Evolutionary conservation across 2,113 vertebrate genomes (phyloP), one percentile per base, ranked within the genome.

Genomic region (Chaetops frenatus): DNA sequence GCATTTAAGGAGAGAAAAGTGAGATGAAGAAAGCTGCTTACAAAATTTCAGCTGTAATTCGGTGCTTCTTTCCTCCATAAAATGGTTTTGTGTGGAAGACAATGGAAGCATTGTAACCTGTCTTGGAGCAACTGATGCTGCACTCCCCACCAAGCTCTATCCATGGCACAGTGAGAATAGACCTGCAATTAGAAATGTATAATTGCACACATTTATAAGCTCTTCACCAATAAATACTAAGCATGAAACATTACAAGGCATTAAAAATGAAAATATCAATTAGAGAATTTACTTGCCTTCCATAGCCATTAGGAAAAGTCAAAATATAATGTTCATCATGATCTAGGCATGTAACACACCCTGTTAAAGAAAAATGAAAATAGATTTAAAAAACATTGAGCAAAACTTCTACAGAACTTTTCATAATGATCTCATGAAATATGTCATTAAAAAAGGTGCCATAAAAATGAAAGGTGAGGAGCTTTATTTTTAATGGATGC

Each of bases 51-150:
- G 99, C 99, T 9, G 99, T 99, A 97, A 99, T 95, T 96, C 99
- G 98, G 98, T 99, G 99, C 97, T 99, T 99, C 98, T 99, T 99
- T 91, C 99, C 99, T 42, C 99, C 99, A 11, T 99, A 99, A 97
- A 99, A 99, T 19, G 99, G 99, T 97, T 99, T 99, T 44, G 99
- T 99, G 98, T 99, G 99, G 98, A 99, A 99, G 94, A 98, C 95
- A 7, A 99, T 99, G 96, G 96, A 99, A 67, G 99, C 98, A 3
- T 98, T 99, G 96, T 99, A 99, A 94, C 99, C 99, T 3, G 99
- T 98, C 97, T 99, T 99, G 40, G 99, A 99, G 97, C 99, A 99
- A 47, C 97, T 99, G 96, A 99, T 99, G 95, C 88, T 99, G 98
- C 99, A 99, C 94, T 99, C 99, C 33, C 99, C 99, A 13, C 99